A percentile compares a stretch with the other conserved stretches of the same genome.
Evolutionary conservation across 23 tunicate species (phyloP).

Genomic region (Halocynthia aurantium): DNA sequence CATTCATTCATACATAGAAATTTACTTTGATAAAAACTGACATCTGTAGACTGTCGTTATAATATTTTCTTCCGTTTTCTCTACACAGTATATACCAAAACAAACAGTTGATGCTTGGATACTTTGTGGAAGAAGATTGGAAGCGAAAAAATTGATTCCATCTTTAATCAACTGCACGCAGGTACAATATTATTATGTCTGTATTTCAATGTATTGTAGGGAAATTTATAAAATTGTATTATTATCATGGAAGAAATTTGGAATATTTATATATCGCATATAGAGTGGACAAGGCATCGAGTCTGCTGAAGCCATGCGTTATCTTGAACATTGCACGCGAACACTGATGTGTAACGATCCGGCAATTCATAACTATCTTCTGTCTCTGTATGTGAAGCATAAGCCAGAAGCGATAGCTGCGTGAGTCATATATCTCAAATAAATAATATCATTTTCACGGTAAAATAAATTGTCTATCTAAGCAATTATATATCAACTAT

Average conservation of each 20-base stretch:
- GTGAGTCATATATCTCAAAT: slow-evolving; percentile 13
- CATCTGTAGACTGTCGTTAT: background rate
- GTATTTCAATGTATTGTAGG: background rate
- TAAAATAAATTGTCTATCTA: background rate
- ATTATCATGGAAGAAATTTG: background rate
- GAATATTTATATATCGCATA: background rate
- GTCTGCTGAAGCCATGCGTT: slow-evolving; percentile 58
- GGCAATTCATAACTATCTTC: slow-evolving; percentile 79
- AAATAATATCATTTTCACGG: background rate
- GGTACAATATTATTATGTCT: slow-evolving; percentile 9
- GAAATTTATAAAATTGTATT: background rate
- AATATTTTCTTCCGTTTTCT: background rate
- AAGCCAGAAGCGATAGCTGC: slow-evolving; percentile 46
- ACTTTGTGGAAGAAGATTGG: slow-evolving; percentile 34
- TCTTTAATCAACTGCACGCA: slow-evolving; percentile 76
- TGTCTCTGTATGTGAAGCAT: slow-evolving; percentile 77
- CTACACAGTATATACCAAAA: slow-evolving; percentile 54
- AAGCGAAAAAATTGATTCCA: slow-evolving; percentile 61
- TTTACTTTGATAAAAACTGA: too few relatives aligned
- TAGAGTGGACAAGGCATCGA: background rate
- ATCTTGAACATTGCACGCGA: slow-evolving; percentile 51
- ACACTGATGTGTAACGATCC: slow-evolving; percentile 42
- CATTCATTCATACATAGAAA: too few relatives aligned
- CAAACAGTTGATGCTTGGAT: slow-evolving; percentile 73
- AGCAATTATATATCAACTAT: background rate